phyloP scores from a whole-genome alignment of 2,113 vertebrate genomes.

The Nesoenas mayeri region DNA sequence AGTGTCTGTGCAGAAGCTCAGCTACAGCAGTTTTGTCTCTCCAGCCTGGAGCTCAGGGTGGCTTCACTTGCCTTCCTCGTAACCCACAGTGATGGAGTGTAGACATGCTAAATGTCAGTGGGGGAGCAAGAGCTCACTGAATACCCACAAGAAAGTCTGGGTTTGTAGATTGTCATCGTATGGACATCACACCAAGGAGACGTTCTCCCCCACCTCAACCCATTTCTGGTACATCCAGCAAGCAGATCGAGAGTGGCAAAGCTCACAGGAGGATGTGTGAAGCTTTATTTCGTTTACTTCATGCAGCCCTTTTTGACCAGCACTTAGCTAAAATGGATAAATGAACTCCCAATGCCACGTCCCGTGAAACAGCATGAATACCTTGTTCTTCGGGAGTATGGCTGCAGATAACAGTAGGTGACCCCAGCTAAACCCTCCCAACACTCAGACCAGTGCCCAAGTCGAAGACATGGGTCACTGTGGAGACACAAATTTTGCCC shows the following conservation, averaged over 20 bases:
- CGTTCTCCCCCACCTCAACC: neutral
- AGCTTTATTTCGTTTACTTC: neutral
- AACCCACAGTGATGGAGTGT: neutral
- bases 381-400: neutral
- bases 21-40: neutral
- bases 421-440: neutral
- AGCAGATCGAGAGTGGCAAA: neutral
- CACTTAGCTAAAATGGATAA: neutral
- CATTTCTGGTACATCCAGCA: rapidly evolving
- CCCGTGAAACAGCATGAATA: neutral
- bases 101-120: rapidly evolving
- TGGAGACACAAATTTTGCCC: neutral
- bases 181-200: neutral
- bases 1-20: neutral
- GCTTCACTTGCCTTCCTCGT: neutral
- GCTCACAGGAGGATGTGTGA: rapidly evolving
- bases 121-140: neutral
- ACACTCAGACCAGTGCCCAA: neutral
- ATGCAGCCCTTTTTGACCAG: neutral
- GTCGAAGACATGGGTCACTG: rapidly evolving
- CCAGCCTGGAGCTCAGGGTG: neutral
- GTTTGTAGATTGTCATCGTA: neutral
- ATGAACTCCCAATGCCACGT: too few relatives aligned
- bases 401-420: neutral
- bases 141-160: neutral